These are phyloP conservation scores for Desmophyllum pertusum DNA, from an alignment of 92 coral and sea anemone species.

Conservation along the genomic window DNA sequence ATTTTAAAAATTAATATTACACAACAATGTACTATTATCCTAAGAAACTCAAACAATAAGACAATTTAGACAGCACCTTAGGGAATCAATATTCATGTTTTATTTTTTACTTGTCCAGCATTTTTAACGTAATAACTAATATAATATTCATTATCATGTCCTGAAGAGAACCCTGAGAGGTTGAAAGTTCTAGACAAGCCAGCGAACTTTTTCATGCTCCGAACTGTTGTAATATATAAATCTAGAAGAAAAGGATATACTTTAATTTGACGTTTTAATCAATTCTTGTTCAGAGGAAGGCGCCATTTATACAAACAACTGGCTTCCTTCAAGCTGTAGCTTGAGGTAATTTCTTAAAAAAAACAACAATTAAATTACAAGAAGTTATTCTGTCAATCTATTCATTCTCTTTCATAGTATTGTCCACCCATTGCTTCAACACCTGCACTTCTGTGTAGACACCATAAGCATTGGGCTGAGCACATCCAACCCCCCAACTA, in stretches of 20 bases:
- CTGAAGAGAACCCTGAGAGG: no score
- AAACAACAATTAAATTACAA: neutral
- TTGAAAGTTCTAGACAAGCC: no score
- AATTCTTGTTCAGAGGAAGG: neutral
- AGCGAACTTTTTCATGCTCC: no score
- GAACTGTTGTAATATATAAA: no score
- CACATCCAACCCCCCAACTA: constrained; percentile 82
- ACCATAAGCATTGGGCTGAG: constrained; percentile 65
- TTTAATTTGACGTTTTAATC: neutral
- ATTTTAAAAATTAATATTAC: no score
- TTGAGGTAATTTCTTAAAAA: neutral
- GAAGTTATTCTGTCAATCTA: neutral
- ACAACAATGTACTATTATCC: no score
- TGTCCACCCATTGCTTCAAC: constrained; percentile 46
- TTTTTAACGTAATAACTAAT: no score
- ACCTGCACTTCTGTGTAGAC: constrained; percentile 59
- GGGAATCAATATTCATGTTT: no score
- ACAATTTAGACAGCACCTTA: no score
- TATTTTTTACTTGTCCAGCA: no score
- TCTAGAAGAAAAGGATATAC: neutral
- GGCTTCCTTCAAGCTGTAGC: neutral
- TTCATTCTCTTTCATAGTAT: constrained; percentile 33
- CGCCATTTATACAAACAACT: neutral
- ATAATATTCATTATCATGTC: no score
- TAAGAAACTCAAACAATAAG: no score